Conservation (phyloP, 2,113 vertebrate genomes). For the Ameiurus melas region DNA sequence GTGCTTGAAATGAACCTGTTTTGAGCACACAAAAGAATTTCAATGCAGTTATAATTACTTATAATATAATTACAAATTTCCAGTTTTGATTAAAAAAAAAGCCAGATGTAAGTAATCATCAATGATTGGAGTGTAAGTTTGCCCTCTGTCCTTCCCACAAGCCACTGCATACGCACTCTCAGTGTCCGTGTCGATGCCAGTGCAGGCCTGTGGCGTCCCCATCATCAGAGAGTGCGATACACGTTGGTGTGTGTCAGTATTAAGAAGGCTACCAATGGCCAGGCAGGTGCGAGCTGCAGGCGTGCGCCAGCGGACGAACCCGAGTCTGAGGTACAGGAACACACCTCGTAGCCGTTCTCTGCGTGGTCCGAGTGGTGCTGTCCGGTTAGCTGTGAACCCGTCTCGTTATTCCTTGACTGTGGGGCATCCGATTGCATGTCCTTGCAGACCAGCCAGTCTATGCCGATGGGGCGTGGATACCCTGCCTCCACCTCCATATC, state of each 20-base stretch:
- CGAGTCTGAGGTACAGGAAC: slow-evolving; percentile 83
- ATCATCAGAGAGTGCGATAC: slow-evolving; percentile 70
- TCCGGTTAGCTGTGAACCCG: slow-evolving; percentile 67
- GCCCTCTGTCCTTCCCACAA: slow-evolving; percentile 25
- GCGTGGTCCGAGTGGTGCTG: slow-evolving; percentile 76
- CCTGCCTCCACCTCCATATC: slow-evolving; percentile 82
- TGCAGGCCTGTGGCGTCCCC: slow-evolving; percentile 43
- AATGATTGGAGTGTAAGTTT: slow-evolving; percentile 10
- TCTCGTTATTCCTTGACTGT: slow-evolving; percentile 63
- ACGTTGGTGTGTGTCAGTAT: slow-evolving; percentile 59
- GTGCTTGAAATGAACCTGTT: slow-evolving; percentile 32
- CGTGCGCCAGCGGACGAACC: slow-evolving; percentile 46
- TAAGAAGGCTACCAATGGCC: slow-evolving; percentile 66
- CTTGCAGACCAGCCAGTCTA: slow-evolving; percentile 90
- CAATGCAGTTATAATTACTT: slow-evolving; percentile 44
- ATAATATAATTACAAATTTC: slow-evolving; percentile 57
- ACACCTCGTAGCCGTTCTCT: slow-evolving; percentile 84
- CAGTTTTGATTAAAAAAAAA: slow-evolving; percentile 33
- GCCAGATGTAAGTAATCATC: slow-evolving; percentile 2
- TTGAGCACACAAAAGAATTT: slow-evolving; percentile 63
- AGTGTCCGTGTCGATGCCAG: slow-evolving; percentile 30
- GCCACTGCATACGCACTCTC: slow-evolving; percentile 28
- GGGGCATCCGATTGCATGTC: slow-evolving; percentile 80
- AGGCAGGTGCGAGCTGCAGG: slow-evolving; percentile 47
- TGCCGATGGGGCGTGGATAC: slow-evolving; percentile 83